Evolutionary conservation across 2,888 invertebrate species (phyloP), one percentile per base, ranked within the genome.

Genomic region (Gryllus longicercus): DNA sequence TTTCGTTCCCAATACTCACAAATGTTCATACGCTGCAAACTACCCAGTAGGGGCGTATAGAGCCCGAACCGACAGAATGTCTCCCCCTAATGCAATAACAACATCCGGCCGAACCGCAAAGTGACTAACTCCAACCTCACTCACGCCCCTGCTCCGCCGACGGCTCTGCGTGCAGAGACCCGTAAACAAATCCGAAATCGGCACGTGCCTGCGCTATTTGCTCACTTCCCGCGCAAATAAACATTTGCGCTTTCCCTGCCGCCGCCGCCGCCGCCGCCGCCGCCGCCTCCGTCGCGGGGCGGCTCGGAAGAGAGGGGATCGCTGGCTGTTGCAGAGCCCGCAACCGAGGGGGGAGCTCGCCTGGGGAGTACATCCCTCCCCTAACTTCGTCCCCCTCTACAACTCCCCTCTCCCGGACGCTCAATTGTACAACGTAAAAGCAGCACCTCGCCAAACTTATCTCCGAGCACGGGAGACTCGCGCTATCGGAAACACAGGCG

Each of bases 141-240:
- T 38, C 38, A 38, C 38, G 38, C 38, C 38, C 38, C 8, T 38
- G 38, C 38, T 5, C 25, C 38, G 38, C 38, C 38, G 21, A 21
- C 38, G 38, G 38, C 8, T 38, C 38, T 38, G 38, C 38, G 38
- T 38, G 16, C 63, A 63, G 4, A n/a, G 12, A 63, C 16, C 63
- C 63, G 63, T 63, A 63, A 63, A 63, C 63, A 63, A 63, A 63
- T 63, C 63, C 63, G 16, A 63, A n/a, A 63, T 14, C 63, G 63
- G n/a, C 63, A 63, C 63, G 63, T 63, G 63, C 63, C 63, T 63
- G 11, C 63, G 63, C 63, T 63, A 63, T 63, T 63, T 63, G 63
- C 63, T 63, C 63, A n/a, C 63, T 63, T n/a, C 63, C 63, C 63
- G 63, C 63, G 1, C 63, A n/a, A 63, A n/a, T n/a, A 63, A 63